Base-by-base conservation (phyloP, 2,888 invertebrate species). In the Xestia ashworthii region DNA sequence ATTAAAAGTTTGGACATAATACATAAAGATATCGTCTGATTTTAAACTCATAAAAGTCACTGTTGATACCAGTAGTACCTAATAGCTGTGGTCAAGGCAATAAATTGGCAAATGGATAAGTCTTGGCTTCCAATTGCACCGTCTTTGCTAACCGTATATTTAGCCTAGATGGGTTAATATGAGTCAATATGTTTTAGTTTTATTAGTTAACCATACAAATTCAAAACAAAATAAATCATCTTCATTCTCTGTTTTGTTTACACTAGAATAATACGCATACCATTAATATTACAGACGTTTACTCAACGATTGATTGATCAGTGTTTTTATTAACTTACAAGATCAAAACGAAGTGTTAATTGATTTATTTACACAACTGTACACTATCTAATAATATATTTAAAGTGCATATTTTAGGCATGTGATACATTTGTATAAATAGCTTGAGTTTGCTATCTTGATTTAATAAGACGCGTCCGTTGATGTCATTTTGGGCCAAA, bases 391-490 rank as follows among this genome's bases (percentile, higher is more conserved):
- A 58, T 62, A 48, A 78, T 62, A 78, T 62, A 77, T 44, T 48
- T 53, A 50, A 58, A 64, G 32, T 60, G 72, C 8, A 75, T 73
- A 75, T 73, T 84, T 74, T 55, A 25, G 38, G 14, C 48, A 60
- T 70, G 60, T 66, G 65, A 77, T 71, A 44, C 74, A 55, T 71
- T 78, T 71, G 65, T 82, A 86, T 75, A 69, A 50, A 53, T 83
- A 79, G 55, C 32, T 25, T 46, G 62, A 66, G 38, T 62, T 1
- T 19, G 11, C 38, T 38, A 6, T 74, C n/a, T 73, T 71, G 46
- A 83, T 83, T 53, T 70, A 79, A 82, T 76, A 41, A 65, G 62
- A 71, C n/a, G n/a, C 64, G 67, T 66, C 65, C 60, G 76, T 81
- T 74, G 53, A 68, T 81, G 87, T 84, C 84, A 74, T 77, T 74